These are phyloP conservation scores for Zophobas atratus DNA, from an alignment of 1,140 invertebrate species.

Conservation along the genomic window DNA sequence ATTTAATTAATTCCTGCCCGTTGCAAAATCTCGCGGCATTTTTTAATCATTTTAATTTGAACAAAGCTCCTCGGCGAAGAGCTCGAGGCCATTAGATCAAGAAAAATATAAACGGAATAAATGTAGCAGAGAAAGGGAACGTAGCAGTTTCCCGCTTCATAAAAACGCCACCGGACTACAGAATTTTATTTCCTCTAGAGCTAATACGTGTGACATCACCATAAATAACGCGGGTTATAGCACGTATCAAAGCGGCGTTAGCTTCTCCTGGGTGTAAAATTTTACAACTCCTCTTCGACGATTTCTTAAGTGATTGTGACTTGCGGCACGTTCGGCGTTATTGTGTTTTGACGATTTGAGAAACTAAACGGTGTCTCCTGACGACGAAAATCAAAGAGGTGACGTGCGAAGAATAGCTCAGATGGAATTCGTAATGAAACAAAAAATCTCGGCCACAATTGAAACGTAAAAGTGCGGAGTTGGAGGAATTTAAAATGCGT, in stretches of 20 bases:
- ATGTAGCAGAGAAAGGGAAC: conserved; percentile 9
- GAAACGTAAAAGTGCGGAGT: neutral
- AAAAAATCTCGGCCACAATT: neutral
- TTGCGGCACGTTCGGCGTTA: conserved; percentile 2
- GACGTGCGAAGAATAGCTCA: conserved; percentile 5
- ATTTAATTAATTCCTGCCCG: conserved; percentile 22
- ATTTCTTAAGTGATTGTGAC: neutral
- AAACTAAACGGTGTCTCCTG: neutral
- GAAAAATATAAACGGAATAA: conserved; percentile 16
- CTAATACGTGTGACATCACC: conserved; percentile 23
- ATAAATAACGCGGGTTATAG: conserved; percentile 19
- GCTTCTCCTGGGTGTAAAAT: neutral
- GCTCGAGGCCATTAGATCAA: conserved; percentile 15
- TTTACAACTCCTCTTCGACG: neutral
- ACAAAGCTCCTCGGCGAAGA: neutral
- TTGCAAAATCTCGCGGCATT: conserved; percentile 4
- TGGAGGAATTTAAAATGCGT: conserved; percentile 16
- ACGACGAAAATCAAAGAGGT: neutral
- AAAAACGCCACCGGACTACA: conserved; percentile 13
- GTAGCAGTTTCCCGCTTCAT: conserved; percentile 16
- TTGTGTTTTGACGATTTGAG: conserved; percentile 25
- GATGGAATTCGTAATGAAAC: conserved; percentile 1
- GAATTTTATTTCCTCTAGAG: conserved; percentile 12
- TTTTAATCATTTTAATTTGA: conserved; percentile 38
- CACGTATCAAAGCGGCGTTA: neutral